phyloP scores from a whole-genome alignment of 2,888 invertebrate species.

The Tineola bisselliella region DNA sequence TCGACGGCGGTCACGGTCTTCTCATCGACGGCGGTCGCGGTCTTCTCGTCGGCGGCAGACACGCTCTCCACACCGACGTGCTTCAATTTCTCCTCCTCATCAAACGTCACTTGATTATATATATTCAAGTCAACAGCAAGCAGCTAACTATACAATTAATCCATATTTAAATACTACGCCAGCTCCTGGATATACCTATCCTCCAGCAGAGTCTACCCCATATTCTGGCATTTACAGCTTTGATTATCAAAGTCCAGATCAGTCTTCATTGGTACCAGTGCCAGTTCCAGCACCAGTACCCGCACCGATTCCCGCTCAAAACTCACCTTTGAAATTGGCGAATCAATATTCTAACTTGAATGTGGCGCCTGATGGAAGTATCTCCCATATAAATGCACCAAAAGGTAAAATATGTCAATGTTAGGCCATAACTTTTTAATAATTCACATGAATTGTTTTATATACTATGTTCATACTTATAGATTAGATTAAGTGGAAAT shows the following conservation, averaged over 20 bases:
- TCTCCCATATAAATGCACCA: conserved; percentile 50
- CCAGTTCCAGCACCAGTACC: conserved; percentile 20
- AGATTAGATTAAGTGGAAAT: background rate
- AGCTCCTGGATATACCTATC: conserved; percentile 17
- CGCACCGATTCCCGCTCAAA: conserved; percentile 27
- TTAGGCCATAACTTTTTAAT: background rate
- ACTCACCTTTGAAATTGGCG: background rate
- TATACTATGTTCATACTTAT: no score
- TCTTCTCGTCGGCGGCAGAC: conserved; percentile 13
- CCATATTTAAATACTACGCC: conserved; percentile 14
- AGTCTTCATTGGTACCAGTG: conserved; percentile 18
- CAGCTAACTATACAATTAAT: conserved; percentile 15
- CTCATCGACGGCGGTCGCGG: conserved; percentile 16
- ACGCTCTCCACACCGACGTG: conserved; percentile 13
- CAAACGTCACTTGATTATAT: conserved; percentile 28
- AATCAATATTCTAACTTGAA: conserved; percentile 35
- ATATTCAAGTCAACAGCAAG: conserved; percentile 16
- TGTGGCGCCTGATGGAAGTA: conserved; percentile 58
- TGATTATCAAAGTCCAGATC: background rate
- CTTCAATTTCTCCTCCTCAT: conserved; percentile 8
- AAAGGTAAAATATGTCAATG: background rate
- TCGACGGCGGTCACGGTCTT: conserved; percentile 15
- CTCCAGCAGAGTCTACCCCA: conserved; percentile 14
- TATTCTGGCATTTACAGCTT: conserved; percentile 23
- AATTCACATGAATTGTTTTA: no score